Base-by-base conservation (phyloP, 2,797 vertebrate species). In the Poecilia picta region DNA sequence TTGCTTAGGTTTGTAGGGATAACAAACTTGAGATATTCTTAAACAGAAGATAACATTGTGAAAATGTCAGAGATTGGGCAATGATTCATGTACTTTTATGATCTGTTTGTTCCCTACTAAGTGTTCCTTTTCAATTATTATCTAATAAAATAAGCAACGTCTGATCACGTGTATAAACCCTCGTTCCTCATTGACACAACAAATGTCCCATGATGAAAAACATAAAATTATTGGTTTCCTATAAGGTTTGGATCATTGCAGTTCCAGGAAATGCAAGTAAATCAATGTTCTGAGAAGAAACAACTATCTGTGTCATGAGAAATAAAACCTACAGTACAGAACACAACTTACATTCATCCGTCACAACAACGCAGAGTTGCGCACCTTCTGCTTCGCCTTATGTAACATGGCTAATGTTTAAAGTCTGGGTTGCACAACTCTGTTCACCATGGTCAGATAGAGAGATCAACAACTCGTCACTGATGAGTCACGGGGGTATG, bases 381-480 rank as follows among this genome's bases (percentile, higher is more conserved):
- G 12, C 39, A 74, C 78, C 72, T 80, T 59, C 79, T 74, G 79
- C 73, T 23, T 68, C n/a, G 51, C 74, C 81, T 95, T 92, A 90
- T 85, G 87, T 83, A 92, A 93, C 82, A 80, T 74, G 88, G 89
- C 86, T 92, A 92, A 95, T 94, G 93, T 94, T 94, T 91, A 90
- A 78, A 72, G 75, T 81, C 73, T 47, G 51, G 46, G 78, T 92
- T 95, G 82, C 87, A 84, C 89, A 92, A 93, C 20, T 6, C 11
- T 41, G 75, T 73, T 76, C 78, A 43, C n/a, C 3, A 57, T 0
- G 41, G 71, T 47, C 46, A 33, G 13, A 13, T 49, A 12, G 72
- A 2, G 81, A 79, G 84, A 88, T 91, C 88, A 89, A 41, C 45
- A 72, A 85, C 87, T 81, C 77, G 23, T 55, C 55, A 6, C 72